Evolutionary conservation across 2,888 invertebrate species (phyloP).

Genomic region (Eilema depressum): DNA sequence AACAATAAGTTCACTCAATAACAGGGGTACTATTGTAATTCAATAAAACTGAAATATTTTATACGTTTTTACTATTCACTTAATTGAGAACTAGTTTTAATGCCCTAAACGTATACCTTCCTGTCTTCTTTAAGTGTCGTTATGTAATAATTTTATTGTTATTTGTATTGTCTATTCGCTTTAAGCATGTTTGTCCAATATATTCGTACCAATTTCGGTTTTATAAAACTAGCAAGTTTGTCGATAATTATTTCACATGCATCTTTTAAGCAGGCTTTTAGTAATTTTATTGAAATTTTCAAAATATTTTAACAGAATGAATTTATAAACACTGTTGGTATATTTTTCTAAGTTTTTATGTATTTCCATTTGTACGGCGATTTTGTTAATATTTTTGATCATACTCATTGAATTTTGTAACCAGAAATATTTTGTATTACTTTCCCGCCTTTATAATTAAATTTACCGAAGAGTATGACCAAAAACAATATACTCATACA

Average conservation of each 20-base stretch:
- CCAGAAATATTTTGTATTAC: background rate
- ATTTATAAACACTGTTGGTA: constrained; percentile 5
- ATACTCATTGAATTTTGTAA: constrained; percentile 7
- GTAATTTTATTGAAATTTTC: background rate
- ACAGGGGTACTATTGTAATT: background rate
- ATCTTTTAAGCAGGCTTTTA: constrained; percentile 1
- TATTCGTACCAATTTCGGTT: constrained; percentile 2
- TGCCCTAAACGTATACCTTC: constrained; percentile 3
- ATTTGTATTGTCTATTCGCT: background rate
- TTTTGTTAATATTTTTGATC: constrained; percentile 9
- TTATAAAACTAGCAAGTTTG: constrained; percentile 5
- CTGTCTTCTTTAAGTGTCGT: background rate
- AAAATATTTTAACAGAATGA: background rate
- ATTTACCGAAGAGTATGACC: constrained; percentile 9
- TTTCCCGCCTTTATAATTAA: background rate
- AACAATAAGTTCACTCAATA: background rate
- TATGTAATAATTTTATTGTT: constrained; percentile 1
- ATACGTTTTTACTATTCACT: background rate
- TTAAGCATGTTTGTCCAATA: constrained; percentile 7
- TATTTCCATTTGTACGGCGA: constrained; percentile 7
- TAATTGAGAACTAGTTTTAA: background rate
- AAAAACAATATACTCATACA: background rate
- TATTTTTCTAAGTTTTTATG: constrained; percentile 18
- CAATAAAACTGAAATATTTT: background rate
- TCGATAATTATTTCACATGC: background rate